Base-by-base conservation (phyloP, 2,113 vertebrate genomes). In the Azemiops feae region DNA sequence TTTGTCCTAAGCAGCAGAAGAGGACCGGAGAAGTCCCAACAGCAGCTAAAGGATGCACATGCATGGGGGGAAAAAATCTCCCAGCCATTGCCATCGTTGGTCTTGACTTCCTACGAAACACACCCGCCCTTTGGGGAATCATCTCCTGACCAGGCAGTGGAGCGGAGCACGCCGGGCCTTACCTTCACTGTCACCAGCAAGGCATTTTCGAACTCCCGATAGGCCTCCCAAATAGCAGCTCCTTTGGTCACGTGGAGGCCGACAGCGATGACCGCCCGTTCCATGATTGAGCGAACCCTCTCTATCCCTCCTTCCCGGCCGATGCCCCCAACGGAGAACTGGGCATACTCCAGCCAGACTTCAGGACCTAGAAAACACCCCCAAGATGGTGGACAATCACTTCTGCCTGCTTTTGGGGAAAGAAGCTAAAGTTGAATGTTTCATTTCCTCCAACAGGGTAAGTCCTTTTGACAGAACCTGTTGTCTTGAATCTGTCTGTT, bases 291-390 rank as follows among this genome's bases (percentile, higher is more conserved):
- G 8, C 99, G 98, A 23, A 99, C 99, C 64, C 95, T 98, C 89
- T 99, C 99, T 0, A 99, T 98, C 4, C 99, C 99, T 11, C 99
- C 99, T 0, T 98, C 98, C 92, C 98, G 97, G 0, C 98, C 99
- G 87, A 99, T 99, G 58, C 99, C 99, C 1, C 99, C 99, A 0
- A 99, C 99, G 0, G 99, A 99, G 95, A 99, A 99, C 94, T 99
- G 99, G 39, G 98, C 98, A 0, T 98, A 99, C 69, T 99, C 99
- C n/a, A 99, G 96, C 99, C 99, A 99, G 85, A 99, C 99, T 88
- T 99, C 99, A 88, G 99, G 99, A 96, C 99, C 99, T 99, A 34
- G 93, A 4, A 16, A 16, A 90, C 90, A 91, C 0, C 0, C 43
- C 3, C 90, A 53, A 34, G 89, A 23, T 0, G 25, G 5, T 20